Evolutionary conservation across 2,888 invertebrate species (phyloP), one percentile per base, ranked within the genome.

Genomic region (Dusona sp.): DNA sequence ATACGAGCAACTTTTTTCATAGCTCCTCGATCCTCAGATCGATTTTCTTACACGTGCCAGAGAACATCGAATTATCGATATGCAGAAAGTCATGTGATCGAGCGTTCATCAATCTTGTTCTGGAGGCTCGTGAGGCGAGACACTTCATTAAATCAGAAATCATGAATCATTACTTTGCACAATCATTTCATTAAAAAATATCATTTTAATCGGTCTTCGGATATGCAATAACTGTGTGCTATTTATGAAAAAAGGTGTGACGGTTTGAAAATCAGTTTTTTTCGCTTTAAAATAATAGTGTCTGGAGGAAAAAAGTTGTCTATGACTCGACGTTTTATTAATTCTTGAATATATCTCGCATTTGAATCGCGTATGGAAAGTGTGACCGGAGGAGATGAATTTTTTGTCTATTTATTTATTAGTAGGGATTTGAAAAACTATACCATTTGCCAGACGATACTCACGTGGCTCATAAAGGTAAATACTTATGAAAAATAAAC

Each of bases 21-120:
- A 38, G 16, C 73, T 29, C 4, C 29, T 38, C 64, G 19, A 68
- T 70, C 29, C 38, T 36, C 33, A 4, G 72, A 77, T 79, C 48
- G 51, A 45, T 38, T 68, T 42, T 67, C 25, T 36, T 36, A 25
- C 33, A 36, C 38, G 36, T 29, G 70, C 74, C 74, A 68, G 70
- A 79, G 70, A 68, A 75, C 79, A 79, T 33, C 78, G 42, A 57
- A 54, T 83, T 77, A 86, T 73, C 79, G 67, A 75, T 79, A 29
- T 48, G 19, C 33, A 70, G 54, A 54, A 48, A 45, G 65, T 74
- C 68, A 45, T 33, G 57, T 33, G 70, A 72, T 57, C 78, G 64
- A 72, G 19, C 61, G 68, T 70, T 79, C 61, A 67, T 80, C 65
- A 75, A 79, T 77, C 42, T 57, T 68, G 74, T 25, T 42, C 22